Evolutionary conservation across 2,113 vertebrate genomes (phyloP).

Genomic region (Burhinus oedicnemus): DNA sequence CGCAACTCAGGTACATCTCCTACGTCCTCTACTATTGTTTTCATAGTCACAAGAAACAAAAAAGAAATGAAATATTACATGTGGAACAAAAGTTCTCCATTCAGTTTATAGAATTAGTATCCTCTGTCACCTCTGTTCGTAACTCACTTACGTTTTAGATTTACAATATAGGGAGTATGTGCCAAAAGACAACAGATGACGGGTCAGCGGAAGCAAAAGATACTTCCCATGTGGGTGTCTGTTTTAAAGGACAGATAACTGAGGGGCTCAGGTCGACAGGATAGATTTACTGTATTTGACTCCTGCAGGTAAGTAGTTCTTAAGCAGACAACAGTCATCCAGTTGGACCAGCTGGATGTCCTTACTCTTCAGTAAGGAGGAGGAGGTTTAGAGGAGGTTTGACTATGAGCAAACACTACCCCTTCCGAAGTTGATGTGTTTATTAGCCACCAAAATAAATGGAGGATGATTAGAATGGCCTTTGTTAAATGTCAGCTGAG

Average conservation of each 20-base stretch:
- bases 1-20: not conserved
- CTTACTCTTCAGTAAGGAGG: not conserved
- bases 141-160: not conserved
- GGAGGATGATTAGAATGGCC: not conserved
- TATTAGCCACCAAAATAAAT: not conserved
- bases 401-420: not conserved
- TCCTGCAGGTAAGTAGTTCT: not conserved
- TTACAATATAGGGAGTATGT: not conserved
- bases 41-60: not conserved
- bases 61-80: not conserved
- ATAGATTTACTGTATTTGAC: not conserved
- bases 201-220: not conserved
- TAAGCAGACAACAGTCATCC: not conserved
- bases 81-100: not conserved
- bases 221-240: not conserved
- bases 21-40: not conserved
- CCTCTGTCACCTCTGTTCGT: accelerated
- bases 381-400: not conserved
- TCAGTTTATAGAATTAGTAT: not conserved
- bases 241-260: not conserved
- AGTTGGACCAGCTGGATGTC: not conserved
- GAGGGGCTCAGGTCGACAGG: not conserved
- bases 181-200: not conserved
- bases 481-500: not conserved
- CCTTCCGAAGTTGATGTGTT: not conserved